phyloP scores from a whole-genome alignment of 2,797 vertebrate species.

The Diplodus sargus region DNA sequence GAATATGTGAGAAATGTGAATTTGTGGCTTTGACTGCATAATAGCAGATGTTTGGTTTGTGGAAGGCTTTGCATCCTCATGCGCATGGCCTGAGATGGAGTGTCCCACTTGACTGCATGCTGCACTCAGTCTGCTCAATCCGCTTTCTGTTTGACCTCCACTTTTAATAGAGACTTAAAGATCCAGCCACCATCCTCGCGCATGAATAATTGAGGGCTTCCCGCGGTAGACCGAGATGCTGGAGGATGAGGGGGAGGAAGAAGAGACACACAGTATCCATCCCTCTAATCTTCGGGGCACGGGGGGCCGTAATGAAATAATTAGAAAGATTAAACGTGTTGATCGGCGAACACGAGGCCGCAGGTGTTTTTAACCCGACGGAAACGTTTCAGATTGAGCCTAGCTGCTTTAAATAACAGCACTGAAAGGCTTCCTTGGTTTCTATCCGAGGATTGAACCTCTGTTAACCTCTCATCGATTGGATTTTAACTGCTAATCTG shows the following conservation, averaged over 20 bases:
- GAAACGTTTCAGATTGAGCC: constrained; percentile 9
- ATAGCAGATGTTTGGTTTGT: constrained; percentile 1
- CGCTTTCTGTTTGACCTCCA: constrained; percentile 66
- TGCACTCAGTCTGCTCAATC: constrained; percentile 43
- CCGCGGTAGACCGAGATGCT: constrained; percentile 52
- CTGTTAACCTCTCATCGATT: constrained; percentile 51
- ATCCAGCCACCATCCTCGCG: constrained; percentile 57
- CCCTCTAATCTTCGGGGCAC: constrained; percentile 35
- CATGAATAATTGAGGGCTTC: constrained; percentile 77
- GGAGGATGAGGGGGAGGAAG: constrained; percentile 54
- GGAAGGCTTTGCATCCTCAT: not conserved
- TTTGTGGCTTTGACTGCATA: not conserved
- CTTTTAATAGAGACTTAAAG: constrained; percentile 71
- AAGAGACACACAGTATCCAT: constrained; percentile 42
- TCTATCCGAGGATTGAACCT: constrained; percentile 26
- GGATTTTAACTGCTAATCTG: constrained; percentile 40
- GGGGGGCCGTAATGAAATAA: constrained; percentile 39
- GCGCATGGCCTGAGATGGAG: constrained; percentile 16
- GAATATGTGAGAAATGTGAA: not conserved
- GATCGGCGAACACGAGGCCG: constrained; percentile 22
- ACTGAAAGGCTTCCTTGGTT: constrained; percentile 4
- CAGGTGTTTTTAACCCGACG: constrained; percentile 9
- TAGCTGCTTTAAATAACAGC: constrained; percentile 2
- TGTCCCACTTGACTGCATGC: constrained; percentile 31
- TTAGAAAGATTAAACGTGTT: constrained; percentile 45